phyloP scores from a whole-genome alignment of 2,797 vertebrate species.

The Ctenosaura bakeri region DNA sequence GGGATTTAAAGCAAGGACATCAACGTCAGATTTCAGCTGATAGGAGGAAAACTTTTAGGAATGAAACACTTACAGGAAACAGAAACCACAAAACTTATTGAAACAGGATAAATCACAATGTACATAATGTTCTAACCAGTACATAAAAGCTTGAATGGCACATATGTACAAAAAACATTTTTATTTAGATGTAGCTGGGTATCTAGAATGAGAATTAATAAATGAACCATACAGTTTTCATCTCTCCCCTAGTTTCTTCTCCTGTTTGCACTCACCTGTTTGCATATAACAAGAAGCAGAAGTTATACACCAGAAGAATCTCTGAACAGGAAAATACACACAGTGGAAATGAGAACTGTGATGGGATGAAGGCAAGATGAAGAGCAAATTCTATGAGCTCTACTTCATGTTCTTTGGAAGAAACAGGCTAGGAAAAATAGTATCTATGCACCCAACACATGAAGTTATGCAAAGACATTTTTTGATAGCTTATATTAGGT shows the following conservation, averaged over 20 bases:
- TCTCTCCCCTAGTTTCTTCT: too few species aligned
- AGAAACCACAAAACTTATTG: constrained; percentile 39
- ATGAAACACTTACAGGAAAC: constrained; percentile 44
- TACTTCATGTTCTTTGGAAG: not conserved
- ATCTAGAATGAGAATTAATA: not conserved
- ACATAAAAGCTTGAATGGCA: accelerated
- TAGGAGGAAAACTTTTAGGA: constrained; percentile 60
- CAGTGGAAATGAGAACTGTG: too few species aligned
- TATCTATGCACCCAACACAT: too few species aligned
- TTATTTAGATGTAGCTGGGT: not conserved
- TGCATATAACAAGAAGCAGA: not conserved
- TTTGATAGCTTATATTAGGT: not conserved
- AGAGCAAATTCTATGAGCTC: not conserved
- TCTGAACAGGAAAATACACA: not conserved
- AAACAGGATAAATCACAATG: constrained; percentile 57
- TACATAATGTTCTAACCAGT: not conserved
- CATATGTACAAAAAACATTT: not conserved
- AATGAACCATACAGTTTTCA: not conserved
- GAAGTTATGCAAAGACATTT: not conserved
- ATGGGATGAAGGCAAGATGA: not conserved
- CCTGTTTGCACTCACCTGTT: too few species aligned
- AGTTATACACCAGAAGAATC: not conserved
- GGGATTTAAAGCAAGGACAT: constrained; percentile 71
- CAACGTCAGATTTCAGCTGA: constrained; percentile 30
- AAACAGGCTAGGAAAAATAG: not conserved